Conservation (phyloP, 2,888 invertebrate genomes). For the Pandemis cinnamomeana region DNA sequence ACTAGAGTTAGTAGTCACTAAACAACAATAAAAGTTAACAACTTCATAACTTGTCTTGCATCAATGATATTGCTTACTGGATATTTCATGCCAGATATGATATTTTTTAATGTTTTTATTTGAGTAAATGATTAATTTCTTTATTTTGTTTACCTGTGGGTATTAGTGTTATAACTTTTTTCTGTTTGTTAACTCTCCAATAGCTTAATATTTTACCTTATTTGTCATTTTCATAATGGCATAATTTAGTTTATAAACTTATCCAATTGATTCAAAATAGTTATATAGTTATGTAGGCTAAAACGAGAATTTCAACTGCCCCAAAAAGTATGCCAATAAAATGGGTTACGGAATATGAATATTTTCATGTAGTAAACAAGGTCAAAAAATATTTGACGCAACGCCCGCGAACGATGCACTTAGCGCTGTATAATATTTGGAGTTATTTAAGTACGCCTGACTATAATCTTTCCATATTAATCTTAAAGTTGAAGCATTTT, state of each 20-base stretch:
- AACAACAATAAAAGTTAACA: not conserved
- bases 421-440: constrained; percentile 66
- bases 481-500: constrained; percentile 78
- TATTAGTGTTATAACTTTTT: not conserved
- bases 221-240: not conserved
- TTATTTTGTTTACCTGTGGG: constrained; percentile 3
- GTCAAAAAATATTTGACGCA: constrained; percentile 36
- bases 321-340: constrained; percentile 22
- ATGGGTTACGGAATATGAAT: constrained; percentile 13
- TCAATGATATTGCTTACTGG: not conserved
- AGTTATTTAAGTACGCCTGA: constrained; percentile 75
- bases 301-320: constrained; percentile 3
- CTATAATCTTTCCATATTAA: constrained; percentile 77
- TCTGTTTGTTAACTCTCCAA: constrained; percentile 1
- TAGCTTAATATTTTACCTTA: not conserved
- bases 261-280: constrained; percentile 11
- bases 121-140: not conserved
- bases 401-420: constrained; percentile 69
- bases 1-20: not conserved
- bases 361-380: constrained; percentile 22
- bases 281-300: constrained; percentile 16
- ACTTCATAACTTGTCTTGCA: not conserved
- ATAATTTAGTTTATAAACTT: not conserved
- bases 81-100: not conserved
- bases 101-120: not conserved